Evolutionary conservation across 2,888 invertebrate genomes (phyloP).

Genomic region (Blastobasis lacticolella): DNA sequence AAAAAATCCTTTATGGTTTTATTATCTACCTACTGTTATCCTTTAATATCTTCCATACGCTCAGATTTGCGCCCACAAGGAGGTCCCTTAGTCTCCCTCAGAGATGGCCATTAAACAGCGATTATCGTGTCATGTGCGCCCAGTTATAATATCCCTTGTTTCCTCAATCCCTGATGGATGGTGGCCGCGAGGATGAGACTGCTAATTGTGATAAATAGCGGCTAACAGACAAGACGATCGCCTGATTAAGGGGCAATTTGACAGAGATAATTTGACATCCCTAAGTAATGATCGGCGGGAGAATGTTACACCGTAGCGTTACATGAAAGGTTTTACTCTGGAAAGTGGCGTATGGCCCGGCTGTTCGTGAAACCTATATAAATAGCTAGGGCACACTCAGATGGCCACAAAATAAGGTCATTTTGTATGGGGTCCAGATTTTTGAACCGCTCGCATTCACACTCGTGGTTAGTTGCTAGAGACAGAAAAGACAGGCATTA

Average conservation of each 20-base stretch:
- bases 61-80: neutral
- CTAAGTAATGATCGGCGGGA: slow-evolving; percentile 23
- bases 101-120: neutral
- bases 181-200: slow-evolving; percentile 20
- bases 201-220: slow-evolving; percentile 31
- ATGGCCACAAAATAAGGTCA: too few relatives aligned
- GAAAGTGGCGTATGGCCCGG: too few relatives aligned
- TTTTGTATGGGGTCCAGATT: too few relatives aligned
- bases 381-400: too few relatives aligned
- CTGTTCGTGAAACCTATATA: too few relatives aligned
- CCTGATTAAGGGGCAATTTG: slow-evolving; percentile 39
- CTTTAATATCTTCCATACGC: too few relatives aligned
- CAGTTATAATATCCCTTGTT: slow-evolving; percentile 3
- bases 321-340: neutral
- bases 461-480: too few relatives aligned
- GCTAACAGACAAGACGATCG: slow-evolving; percentile 31
- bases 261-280: slow-evolving; percentile 40
- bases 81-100: neutral
- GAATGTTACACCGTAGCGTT: slow-evolving; percentile 21
- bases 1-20: too few relatives aligned
- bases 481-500: too few relatives aligned
- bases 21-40: too few relatives aligned
- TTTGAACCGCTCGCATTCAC: too few relatives aligned
- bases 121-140: neutral
- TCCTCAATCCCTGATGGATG: slow-evolving; percentile 27